Evolutionary conservation across 2,888 invertebrate species (phyloP).

Genomic region (Coelogynopora nodosa): DNA sequence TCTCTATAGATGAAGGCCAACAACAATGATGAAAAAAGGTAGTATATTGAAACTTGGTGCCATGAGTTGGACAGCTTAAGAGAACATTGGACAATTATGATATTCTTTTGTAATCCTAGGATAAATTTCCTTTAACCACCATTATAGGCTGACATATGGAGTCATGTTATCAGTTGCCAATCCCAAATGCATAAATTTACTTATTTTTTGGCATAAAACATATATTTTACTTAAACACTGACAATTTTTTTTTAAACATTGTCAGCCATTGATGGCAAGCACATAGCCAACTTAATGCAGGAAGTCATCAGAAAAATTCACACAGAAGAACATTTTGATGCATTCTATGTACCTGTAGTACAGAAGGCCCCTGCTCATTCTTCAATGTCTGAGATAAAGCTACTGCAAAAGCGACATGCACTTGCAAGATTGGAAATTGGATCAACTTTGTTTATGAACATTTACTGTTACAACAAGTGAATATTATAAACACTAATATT

Average conservation of each 20-base stretch:
- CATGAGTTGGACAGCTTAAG: neutral
- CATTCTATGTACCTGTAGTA: constrained; percentile 5
- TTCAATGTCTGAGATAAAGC: no score
- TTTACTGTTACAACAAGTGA: neutral
- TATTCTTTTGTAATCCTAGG: neutral
- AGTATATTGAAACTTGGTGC: neutral
- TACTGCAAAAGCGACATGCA: no score
- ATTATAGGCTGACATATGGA: neutral
- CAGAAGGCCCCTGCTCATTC: neutral
- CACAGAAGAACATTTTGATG: constrained; percentile 20
- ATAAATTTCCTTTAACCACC: neutral
- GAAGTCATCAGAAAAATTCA: neutral
- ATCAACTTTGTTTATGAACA: neutral
- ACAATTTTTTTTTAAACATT: neutral
- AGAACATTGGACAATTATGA: neutral
- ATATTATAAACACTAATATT: neutral
- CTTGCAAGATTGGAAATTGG: neutral
- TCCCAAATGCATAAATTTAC: neutral
- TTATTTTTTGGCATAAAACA: neutral
- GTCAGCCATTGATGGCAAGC: constrained; percentile 27
- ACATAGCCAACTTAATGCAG: neutral
- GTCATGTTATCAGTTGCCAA: neutral
- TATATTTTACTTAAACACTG: constrained; percentile 2
- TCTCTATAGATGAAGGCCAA: neutral
- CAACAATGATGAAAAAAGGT: neutral